phyloP scores from a whole-genome alignment of 2,888 invertebrate species.

The Diplazon laetatorius region DNA sequence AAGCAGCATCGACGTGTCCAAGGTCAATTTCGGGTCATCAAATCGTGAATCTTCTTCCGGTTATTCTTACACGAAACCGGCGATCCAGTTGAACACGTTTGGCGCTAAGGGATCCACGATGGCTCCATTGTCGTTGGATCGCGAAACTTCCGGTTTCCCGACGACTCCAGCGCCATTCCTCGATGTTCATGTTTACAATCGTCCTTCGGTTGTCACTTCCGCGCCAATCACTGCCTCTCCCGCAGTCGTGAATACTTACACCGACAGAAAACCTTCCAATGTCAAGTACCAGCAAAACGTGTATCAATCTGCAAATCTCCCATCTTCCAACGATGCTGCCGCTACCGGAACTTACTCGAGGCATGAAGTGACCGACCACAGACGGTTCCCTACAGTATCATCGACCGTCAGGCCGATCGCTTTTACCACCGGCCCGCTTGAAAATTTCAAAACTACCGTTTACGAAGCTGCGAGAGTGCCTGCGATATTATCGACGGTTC shows the following conservation, averaged over 20 bases:
- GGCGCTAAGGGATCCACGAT: conserved; percentile 44
- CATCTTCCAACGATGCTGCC: conserved; percentile 44
- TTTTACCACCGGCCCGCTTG: conserved; percentile 72
- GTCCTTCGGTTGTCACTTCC: conserved; percentile 62
- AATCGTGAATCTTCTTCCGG: conserved; percentile 58
- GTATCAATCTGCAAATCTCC: conserved; percentile 51
- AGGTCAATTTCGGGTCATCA: conserved; percentile 54
- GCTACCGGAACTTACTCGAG: conserved; percentile 47
- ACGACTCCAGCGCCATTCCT: conserved; percentile 73
- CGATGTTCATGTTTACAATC: conserved; percentile 72
- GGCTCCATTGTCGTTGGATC: conserved; percentile 43
- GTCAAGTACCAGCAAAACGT: conserved; percentile 45
- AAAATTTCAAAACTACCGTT: conserved; percentile 72
- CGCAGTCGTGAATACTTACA: conserved; percentile 64
- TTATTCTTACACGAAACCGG: conserved; percentile 68
- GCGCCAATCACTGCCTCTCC: conserved; percentile 65
- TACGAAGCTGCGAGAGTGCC: conserved; percentile 72
- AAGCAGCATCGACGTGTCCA: conserved; percentile 65
- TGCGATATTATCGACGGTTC: conserved; percentile 68
- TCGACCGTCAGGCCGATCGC: conserved; percentile 69
- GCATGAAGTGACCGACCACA: conserved; percentile 38
- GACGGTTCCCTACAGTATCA: conserved; percentile 58
- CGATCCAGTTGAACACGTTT: conserved; percentile 48
- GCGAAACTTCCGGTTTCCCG: conserved; percentile 53
- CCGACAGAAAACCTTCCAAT: conserved; percentile 58